These are phyloP conservation scores for Silurus meridionalis DNA, from an alignment of 2,113 vertebrate species.

Conservation along the genomic window DNA sequence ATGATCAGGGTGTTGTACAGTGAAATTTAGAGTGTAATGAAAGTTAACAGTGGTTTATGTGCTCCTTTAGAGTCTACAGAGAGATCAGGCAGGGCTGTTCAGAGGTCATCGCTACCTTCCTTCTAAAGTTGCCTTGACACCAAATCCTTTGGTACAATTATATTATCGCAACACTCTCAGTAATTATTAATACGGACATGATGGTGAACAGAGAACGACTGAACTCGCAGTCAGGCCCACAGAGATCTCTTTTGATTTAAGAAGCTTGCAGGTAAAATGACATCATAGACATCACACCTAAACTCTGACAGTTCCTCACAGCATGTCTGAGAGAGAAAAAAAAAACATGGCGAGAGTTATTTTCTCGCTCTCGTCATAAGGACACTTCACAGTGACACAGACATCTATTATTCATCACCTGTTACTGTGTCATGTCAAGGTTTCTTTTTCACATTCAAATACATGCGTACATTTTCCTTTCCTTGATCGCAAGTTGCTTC, in stretches of 20 bases:
- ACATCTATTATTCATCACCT: neutral
- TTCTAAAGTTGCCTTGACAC: neutral
- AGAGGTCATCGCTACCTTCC: too few species aligned
- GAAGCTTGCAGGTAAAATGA: conserved; percentile 21
- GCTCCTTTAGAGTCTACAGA: too few species aligned
- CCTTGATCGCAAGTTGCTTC: neutral
- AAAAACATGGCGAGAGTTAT: neutral
- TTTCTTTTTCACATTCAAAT: neutral
- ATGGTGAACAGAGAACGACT: conserved; percentile 11
- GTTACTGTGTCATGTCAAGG: neutral
- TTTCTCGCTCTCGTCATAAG: neutral
- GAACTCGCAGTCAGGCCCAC: neutral
- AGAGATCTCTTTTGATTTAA: conserved; percentile 3
- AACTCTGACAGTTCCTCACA: conserved; percentile 26
- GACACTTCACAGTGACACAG: neutral
- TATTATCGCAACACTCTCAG: neutral
- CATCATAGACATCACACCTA: neutral
- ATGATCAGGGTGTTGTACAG: too few species aligned
- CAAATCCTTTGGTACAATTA: neutral
- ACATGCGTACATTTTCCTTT: neutral
- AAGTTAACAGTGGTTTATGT: too few species aligned
- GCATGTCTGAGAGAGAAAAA: neutral
- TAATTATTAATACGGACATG: conserved; percentile 8
- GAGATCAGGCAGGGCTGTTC: too few species aligned
- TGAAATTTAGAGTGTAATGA: too few species aligned